Evolutionary conservation across 2,797 vertebrate genomes (phyloP), one percentile per base, ranked within the genome.

Genomic region (Trematomus bernacchii): DNA sequence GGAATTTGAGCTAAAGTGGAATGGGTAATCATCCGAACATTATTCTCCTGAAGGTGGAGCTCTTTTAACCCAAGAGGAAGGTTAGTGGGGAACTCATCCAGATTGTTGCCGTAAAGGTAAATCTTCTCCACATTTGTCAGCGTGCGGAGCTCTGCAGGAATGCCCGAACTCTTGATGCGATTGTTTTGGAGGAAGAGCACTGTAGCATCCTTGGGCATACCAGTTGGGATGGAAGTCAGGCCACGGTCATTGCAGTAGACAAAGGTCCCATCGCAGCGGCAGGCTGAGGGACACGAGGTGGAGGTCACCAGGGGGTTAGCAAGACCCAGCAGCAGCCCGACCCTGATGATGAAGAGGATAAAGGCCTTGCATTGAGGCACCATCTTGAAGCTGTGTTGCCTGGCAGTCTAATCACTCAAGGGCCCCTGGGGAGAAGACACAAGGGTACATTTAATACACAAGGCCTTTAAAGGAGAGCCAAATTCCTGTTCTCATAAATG

Each of bases 181-280:
- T 99, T 99, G 95, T 99, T 99, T 93, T 99, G 99, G 92, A 99
- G 96, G 94, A 97, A 99, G 87, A 99, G 97, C 86, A 98, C 96
- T 69, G 99, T 99, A 94, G 99, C 97, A 74, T 99, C 98, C 92
- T 93, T 94, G 69, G 99, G 98, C 90, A 99, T 96, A 88, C 99
- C 99, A 53, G 92, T 94, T 80, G 99, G 99, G 84, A 99, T 99
- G 90, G 97, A 99, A 73, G 97, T 99, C 94, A 99, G 95, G 85
- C 96, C 97, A 82, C 99, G 96, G 93, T 99, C 99, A 76, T 99
- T 99, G 92, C 99, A 99, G 93, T 99, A 99, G 94, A 99, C 98
- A 95, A 99, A 99, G 85, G 98, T 99, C 76, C 96, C 91, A 76
- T 99, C 98, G 71, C 99, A 99, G 86, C 99, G 98, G 93, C 99